A percentile compares a stretch with the other conserved stretches of the same genome.
phyloP scores from a whole-genome alignment of 2,888 invertebrate species.

The Tanytarsus gracilentus region DNA sequence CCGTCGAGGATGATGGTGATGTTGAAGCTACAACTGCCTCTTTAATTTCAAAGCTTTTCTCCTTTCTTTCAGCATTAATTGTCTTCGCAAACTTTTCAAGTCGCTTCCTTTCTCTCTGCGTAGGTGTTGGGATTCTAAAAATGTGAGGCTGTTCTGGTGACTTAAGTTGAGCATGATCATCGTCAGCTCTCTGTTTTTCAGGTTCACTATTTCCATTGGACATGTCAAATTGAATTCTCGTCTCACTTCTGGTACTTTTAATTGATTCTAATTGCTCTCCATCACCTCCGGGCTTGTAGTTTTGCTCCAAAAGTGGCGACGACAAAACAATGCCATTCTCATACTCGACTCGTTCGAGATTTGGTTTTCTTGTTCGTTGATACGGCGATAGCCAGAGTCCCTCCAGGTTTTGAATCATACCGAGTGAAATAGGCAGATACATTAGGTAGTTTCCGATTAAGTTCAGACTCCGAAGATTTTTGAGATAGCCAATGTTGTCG shows the following conservation, averaged over 20 bases:
- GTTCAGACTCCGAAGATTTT: slow-evolving; percentile 74
- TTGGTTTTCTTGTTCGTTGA: slow-evolving; percentile 25
- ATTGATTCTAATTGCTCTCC: too few relatives aligned
- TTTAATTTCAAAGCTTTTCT: slow-evolving; percentile 38
- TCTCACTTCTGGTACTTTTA: background rate
- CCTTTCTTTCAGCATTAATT: slow-evolving; percentile 17
- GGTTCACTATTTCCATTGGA: background rate
- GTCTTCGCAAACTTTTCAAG: slow-evolving; percentile 17
- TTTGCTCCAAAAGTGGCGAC: slow-evolving; percentile 17
- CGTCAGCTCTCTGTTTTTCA: background rate
- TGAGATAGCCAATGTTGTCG: slow-evolving; percentile 81
- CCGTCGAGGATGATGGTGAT: slow-evolving; percentile 33
- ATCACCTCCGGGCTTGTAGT: slow-evolving; percentile 12
- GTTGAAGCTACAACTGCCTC: slow-evolving; percentile 43
- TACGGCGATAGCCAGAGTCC: slow-evolving; percentile 67
- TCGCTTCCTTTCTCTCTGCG: slow-evolving; percentile 16
- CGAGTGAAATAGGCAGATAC: slow-evolving; percentile 77
- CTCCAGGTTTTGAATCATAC: slow-evolving; percentile 70
- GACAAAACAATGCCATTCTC: slow-evolving; percentile 8
- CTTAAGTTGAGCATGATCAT: background rate
- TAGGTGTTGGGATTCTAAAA: slow-evolving; percentile 18
- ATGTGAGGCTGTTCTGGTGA: slow-evolving; percentile 10
- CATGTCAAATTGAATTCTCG: slow-evolving; percentile 13
- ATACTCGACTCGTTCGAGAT: slow-evolving; percentile 10
- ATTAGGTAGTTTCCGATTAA: slow-evolving; percentile 76